Conservation (phyloP, 2,888 invertebrate genomes). For the Helleia helle region DNA sequence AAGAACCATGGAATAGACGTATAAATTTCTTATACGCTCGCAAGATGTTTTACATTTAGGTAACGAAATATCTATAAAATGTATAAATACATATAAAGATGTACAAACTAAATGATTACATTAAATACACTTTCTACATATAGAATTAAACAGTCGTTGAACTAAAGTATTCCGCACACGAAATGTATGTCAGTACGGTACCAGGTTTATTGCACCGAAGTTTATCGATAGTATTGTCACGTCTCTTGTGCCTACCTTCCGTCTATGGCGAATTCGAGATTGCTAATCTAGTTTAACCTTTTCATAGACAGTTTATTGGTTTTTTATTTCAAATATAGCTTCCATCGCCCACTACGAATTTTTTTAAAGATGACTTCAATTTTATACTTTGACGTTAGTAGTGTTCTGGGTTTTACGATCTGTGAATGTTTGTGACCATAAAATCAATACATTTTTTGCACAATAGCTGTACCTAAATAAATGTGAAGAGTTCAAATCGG, state of each 20-base stretch:
- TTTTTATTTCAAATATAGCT: background rate
- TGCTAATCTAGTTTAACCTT: slow-evolving; percentile 11
- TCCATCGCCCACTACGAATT: background rate
- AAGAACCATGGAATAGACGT: no score
- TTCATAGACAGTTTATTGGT: background rate
- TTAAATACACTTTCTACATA: slow-evolving; percentile 2
- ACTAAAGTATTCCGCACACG: slow-evolving; percentile 13
- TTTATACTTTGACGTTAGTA: no score
- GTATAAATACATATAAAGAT: no score
- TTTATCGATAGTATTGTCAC: slow-evolving; percentile 23
- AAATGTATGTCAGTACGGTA: slow-evolving; percentile 14
- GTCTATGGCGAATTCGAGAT: slow-evolving; percentile 9
- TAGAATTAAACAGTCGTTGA: slow-evolving; percentile 6
- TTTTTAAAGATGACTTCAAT: no score
- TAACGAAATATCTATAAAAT: no score
- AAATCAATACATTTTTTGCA: no score
- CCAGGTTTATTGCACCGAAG: slow-evolving; percentile 12
- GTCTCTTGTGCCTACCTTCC: slow-evolving; percentile 14
- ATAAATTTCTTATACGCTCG: no score
- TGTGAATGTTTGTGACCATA: no score
- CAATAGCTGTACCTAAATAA: no score
- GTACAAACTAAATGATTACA: background rate
- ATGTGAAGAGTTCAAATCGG: no score
- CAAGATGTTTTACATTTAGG: no score
- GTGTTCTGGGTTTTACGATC: no score